Evolutionary conservation across 2,797 vertebrate species (phyloP).

Genomic region (Platalea minor): DNA sequence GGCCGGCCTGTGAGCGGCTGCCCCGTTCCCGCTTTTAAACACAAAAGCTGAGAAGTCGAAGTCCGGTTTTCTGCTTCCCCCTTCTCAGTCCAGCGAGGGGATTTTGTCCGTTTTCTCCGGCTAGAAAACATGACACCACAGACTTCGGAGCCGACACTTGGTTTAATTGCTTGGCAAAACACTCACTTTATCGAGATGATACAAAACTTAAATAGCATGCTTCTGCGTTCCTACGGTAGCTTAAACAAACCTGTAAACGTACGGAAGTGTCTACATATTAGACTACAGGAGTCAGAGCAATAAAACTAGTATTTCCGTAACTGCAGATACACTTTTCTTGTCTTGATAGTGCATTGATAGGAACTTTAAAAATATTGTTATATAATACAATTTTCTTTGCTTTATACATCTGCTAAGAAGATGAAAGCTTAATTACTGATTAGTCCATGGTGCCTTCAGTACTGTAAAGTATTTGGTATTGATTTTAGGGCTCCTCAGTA

Average conservation of each 20-base stretch:
- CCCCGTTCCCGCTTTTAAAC: no score
- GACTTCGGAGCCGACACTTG: conserved; percentile 8
- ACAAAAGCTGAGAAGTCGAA: not conserved
- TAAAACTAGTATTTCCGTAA: not conserved
- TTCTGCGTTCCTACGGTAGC: conserved; percentile 48
- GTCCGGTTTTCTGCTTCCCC: not conserved
- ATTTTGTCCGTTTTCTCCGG: not conserved
- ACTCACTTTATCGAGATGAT: conserved; percentile 6
- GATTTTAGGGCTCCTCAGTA: not conserved
- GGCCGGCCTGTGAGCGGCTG: accelerated
- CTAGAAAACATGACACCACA: not conserved
- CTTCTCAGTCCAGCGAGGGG: accelerated
- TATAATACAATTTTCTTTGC: not conserved
- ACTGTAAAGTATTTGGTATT: not conserved
- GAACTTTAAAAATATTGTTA: not conserved
- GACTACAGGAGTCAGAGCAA: conserved; percentile 33
- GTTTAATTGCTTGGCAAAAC: conserved; percentile 61
- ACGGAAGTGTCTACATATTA: conserved; percentile 19
- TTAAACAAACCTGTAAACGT: conserved; percentile 42
- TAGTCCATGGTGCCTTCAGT: not conserved
- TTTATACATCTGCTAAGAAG: conserved; percentile 22
- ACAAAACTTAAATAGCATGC: conserved; percentile 61
- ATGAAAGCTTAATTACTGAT: not conserved
- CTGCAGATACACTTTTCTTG: not conserved
- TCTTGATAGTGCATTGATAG: conserved; percentile 3